A percentile compares a stretch with the other conserved stretches of the same genome.
Evolutionary conservation across 2,797 vertebrate genomes (phyloP).

Genomic region (Manis javanica): DNA sequence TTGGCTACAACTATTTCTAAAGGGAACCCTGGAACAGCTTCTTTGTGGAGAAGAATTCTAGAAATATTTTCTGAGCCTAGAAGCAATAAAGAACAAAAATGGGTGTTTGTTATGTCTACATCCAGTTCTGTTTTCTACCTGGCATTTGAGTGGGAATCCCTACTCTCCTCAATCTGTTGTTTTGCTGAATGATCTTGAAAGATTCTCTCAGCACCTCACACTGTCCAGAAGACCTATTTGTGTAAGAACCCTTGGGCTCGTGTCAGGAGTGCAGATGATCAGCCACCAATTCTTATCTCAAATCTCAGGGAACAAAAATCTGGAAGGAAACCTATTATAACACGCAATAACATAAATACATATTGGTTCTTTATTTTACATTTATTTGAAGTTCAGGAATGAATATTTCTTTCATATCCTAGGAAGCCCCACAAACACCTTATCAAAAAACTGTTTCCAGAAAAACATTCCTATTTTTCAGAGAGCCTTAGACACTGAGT

Average conservation of each 20-base stretch:
- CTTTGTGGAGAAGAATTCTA: conserved; percentile 78
- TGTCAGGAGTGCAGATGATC: not conserved
- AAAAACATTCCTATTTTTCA: conserved; percentile 29
- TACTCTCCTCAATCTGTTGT: not conserved
- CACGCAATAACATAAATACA: not conserved
- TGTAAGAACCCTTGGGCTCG: not conserved
- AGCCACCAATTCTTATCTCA: conserved; percentile 10
- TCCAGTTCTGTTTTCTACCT: conserved; percentile 35
- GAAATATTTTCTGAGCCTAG: conserved; percentile 79
- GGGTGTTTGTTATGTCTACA: conserved; percentile 63
- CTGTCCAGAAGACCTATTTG: not conserved
- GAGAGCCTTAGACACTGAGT: not conserved
- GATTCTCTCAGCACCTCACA: not conserved
- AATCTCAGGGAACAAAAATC: not conserved
- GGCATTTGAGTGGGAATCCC: not conserved
- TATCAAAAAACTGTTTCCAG: not conserved
- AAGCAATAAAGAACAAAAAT: conserved; percentile 76
- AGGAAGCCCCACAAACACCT: not conserved
- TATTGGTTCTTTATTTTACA: not conserved
- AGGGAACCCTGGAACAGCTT: conserved; percentile 75
- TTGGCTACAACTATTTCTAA: conserved; percentile 79
- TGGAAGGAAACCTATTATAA: not conserved
- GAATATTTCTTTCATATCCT: not conserved
- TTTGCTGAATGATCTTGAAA: not conserved
- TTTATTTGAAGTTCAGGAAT: conserved; percentile 13